Percentiles rank a stretch among this genome's conserved stretches.
phyloP scores from a whole-genome alignment of 2,888 invertebrate species.

The Pardosa pseudoannulata region DNA sequence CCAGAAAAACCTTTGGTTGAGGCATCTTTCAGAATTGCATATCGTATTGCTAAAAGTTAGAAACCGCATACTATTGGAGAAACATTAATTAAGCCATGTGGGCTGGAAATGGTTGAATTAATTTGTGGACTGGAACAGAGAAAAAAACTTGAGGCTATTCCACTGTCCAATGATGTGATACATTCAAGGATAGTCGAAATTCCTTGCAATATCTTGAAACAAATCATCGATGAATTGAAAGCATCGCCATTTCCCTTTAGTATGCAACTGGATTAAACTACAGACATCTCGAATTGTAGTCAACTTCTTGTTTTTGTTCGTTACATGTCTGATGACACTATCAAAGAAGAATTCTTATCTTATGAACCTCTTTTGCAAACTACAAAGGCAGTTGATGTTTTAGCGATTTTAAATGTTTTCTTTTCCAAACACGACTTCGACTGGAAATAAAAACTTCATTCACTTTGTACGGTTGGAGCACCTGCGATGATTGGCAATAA shows the following conservation, averaged over 20 bases:
- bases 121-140: slow-evolving; percentile 52
- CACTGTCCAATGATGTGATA: slow-evolving; percentile 55
- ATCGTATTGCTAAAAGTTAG: slow-evolving; percentile 42
- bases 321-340: slow-evolving; percentile 34
- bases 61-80: slow-evolving; percentile 62
- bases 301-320: slow-evolving; percentile 53
- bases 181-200: slow-evolving; percentile 59
- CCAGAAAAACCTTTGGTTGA: slow-evolving; percentile 25
- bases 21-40: slow-evolving; percentile 50
- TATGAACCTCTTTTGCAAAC: slow-evolving; percentile 24
- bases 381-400: slow-evolving; percentile 25
- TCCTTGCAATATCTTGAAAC: slow-evolving; percentile 64
- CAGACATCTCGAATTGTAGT: slow-evolving; percentile 75
- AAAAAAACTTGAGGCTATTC: slow-evolving; percentile 56
- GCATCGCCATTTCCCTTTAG: slow-evolving; percentile 59
- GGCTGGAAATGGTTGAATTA: slow-evolving; percentile 48
- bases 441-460: slow-evolving; percentile 73
- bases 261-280: slow-evolving; percentile 77
- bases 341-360: slow-evolving; percentile 45
- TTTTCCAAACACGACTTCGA: slow-evolving; percentile 12
- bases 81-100: slow-evolving; percentile 57
- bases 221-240: slow-evolving; percentile 56
- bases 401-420: slow-evolving; percentile 34
- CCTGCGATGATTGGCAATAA: slow-evolving; percentile 31
- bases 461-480: slow-evolving; percentile 93